Evolutionary conservation across 2,888 invertebrate species (phyloP).

Genomic region (Sussaba pulchella): DNA sequence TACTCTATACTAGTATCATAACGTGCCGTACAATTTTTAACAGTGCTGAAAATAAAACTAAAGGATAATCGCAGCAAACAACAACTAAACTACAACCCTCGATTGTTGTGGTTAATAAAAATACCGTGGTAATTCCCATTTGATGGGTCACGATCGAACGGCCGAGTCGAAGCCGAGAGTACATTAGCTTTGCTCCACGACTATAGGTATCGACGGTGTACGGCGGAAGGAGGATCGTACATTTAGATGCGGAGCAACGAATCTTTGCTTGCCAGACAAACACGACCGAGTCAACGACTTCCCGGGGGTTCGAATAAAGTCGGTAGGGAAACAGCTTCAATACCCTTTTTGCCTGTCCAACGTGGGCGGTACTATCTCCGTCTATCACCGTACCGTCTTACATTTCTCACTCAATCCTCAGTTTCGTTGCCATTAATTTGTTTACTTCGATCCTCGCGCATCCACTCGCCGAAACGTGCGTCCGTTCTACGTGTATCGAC

Average conservation of each 20-base stretch:
- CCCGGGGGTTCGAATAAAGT: conserved; percentile 70
- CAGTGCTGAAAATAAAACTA: too few species aligned
- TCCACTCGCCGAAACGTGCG: conserved; percentile 19
- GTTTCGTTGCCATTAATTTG: conserved; percentile 69
- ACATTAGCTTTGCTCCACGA: conserved; percentile 56
- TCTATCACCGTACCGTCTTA: conserved; percentile 52
- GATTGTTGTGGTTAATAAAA: conserved; percentile 62
- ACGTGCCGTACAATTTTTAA: too few species aligned
- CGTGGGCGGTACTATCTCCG: conserved; percentile 48
- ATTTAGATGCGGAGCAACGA: conserved; percentile 75
- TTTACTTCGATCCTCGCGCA: conserved; percentile 52
- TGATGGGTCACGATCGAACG: conserved; percentile 72
- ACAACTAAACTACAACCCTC: too few species aligned
- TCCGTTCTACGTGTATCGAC: conserved; percentile 58
- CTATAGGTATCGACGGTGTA: conserved; percentile 33
- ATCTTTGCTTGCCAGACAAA: conserved; percentile 77
- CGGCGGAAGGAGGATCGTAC: conserved; percentile 58
- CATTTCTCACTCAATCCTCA: conserved; percentile 45
- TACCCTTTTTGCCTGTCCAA: conserved; percentile 39
- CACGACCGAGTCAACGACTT: conserved; percentile 74
- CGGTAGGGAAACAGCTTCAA: conserved; percentile 66
- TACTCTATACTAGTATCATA: too few species aligned
- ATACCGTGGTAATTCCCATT: conserved; percentile 53
- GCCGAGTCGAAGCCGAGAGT: conserved; percentile 45
- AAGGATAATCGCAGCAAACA: too few species aligned